Conservation (phyloP, 2,888 invertebrate species). For the Sabatieria punctata region DNA sequence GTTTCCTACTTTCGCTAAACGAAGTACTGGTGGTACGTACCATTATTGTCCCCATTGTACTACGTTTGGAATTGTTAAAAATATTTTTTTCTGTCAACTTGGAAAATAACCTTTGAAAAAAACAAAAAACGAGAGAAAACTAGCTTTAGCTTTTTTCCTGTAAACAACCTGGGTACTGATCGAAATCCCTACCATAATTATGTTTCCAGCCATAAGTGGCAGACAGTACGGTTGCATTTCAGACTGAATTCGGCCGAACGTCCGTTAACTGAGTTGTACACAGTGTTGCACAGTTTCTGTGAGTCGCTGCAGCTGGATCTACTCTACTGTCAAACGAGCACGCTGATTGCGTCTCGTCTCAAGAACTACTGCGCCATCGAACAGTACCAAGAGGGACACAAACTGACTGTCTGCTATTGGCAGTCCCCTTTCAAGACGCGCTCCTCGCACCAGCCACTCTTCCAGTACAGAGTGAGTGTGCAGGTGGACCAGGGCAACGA, state of each 20-base stretch:
- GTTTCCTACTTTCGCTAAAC: not conserved
- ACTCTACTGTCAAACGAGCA: conserved; percentile 37
- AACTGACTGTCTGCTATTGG: conserved; percentile 86
- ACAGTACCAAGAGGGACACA: conserved; percentile 70
- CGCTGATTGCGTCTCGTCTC: conserved; percentile 67
- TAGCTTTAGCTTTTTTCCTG: too few species aligned
- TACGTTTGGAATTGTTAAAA: too few species aligned
- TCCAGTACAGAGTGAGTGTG: not conserved
- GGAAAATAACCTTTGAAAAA: too few species aligned
- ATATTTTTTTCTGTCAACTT: too few species aligned
- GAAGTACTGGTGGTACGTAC: too few species aligned
- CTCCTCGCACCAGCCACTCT: not conserved
- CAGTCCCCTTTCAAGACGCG: not conserved
- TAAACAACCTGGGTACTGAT: too few species aligned
- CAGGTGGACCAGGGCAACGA: not conserved
- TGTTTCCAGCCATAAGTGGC: too few species aligned
- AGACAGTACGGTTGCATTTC: too few species aligned
- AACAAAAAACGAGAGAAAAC: too few species aligned
- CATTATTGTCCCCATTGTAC: too few species aligned
- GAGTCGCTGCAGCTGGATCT: conserved; percentile 81
- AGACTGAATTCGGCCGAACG: conserved; percentile 42
- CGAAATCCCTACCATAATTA: too few species aligned
- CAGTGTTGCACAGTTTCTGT: conserved; percentile 50
- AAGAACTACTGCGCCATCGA: conserved; percentile 47
- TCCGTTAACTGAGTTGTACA: conserved; percentile 23